Evolutionary conservation across 2,888 invertebrate genomes (phyloP), one percentile per base, ranked within the genome.

Genomic region (Hirtodrosophila alboralis): DNA sequence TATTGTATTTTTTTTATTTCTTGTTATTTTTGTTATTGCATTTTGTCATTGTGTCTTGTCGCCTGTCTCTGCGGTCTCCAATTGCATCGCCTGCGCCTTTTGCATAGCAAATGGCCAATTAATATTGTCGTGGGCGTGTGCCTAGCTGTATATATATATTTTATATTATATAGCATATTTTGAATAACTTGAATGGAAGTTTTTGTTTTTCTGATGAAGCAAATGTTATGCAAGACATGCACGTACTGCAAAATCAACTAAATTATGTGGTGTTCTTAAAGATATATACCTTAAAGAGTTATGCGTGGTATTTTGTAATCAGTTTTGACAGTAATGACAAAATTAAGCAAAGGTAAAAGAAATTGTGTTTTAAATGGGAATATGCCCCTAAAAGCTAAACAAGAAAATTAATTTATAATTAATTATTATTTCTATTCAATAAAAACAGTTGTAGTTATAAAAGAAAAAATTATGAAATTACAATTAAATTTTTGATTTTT

Each of bases 1-100:
- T 72, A 65, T 52, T 58, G 44, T 52, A 36, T 54, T 2, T 21
- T 4, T 21, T 54, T 66, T 77, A 59, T 68, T 67, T 66, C 57
- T 61, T 65, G 53, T 18, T 34, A 31, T 44, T 53, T 45, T 49
- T 73, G 77, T 10, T 59, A 47, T n/a, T 43, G 67, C 57, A 86
- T 86, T 80, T 86, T 80, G 79, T 80, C 86, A 86, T 85, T 85
- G 81, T 86, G 83, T 85, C 85, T 86, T 78, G 86, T 78, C 64
- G 58, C 56, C 59, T 83, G 83, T 84, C 75, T 52, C 36, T 28
- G 68, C 34, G 59, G 67, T 34, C 75, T 69, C 63, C 74, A 59
- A 63, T 78, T 64, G 79, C 79, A 62, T 60, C 53, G 71, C 59
- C 57, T 57, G 71, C 63, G 63, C 52, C 3, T 4, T 56, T 75